Base-by-base conservation (phyloP, 2,113 vertebrate genomes). In the Nicator chloris region DNA sequence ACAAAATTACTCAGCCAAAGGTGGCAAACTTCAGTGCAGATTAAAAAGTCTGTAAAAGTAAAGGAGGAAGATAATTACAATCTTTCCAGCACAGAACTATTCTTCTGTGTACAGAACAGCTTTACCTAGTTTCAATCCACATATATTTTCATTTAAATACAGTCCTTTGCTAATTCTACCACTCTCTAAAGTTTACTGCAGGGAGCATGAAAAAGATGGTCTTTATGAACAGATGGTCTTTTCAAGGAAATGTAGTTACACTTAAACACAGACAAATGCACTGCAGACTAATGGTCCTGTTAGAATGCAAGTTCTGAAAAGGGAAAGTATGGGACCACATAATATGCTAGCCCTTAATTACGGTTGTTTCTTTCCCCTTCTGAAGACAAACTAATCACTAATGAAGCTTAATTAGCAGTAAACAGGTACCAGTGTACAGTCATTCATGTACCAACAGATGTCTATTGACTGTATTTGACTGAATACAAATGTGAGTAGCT, bases 381-480 rank as follows among this genome's bases (percentile, higher is more conserved):
- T 96, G 96, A 98, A 97, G 97, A 82, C 94, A 97, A 97, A 96
- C 93, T 95, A 92, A 88, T 95, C 93, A 88, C 93, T 96, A 96
- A 98, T 94, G 95, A 96, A 97, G 91, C 90, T 95, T 96, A 97
- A 97, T 98, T 97, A 96, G 95, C 90, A 90, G 73, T 96, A 97
- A 97, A 96, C 95, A 98, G 97, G 94, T 97, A 97, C 86, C 92
- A 61, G 60, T 76, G 92, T 85, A 97, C 95, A 96, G 86, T 91
- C 91, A 82, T 90, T 93, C 90, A 57, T 22, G 70, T 97, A 92
- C 96, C 97, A 97, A 94, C 98, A 98, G 98, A 98, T 98, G 98
- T 97, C 95, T 97, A 98, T 98, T 97, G 98, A 98, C 98, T 98
- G 95, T 94, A 97, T 97, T 90, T 97, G 97, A 97, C 97, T 96